phyloP scores from a whole-genome alignment of 2,797 vertebrate genomes.

The Xiphorhynchus erythropygius region DNA sequence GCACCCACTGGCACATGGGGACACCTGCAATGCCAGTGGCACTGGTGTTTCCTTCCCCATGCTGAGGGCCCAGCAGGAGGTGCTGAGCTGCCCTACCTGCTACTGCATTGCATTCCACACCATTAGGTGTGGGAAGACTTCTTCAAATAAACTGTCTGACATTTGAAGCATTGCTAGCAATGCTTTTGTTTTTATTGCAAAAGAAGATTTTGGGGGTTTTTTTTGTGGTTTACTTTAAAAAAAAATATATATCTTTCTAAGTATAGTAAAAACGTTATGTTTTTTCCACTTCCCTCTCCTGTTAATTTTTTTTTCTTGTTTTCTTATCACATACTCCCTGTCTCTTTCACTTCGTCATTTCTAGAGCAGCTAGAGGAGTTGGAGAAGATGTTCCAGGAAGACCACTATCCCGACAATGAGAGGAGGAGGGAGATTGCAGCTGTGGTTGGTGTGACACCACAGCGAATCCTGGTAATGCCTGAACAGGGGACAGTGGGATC shows the following conservation, averaged over 20 bases:
- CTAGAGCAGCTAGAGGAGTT: slow-evolving; percentile 90
- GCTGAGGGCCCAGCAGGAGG: background rate
- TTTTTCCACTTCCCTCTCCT: background rate
- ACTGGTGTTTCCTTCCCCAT: background rate
- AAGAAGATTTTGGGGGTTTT: background rate
- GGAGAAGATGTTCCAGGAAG: slow-evolving; percentile 89
- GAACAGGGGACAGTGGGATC: background rate
- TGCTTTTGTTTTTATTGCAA: background rate
- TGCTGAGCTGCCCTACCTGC: background rate
- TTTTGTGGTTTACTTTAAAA: background rate
- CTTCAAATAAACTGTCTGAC: background rate
- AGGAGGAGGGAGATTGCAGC: slow-evolving; percentile 89
- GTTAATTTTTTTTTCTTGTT: background rate
- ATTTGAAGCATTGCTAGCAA: background rate
- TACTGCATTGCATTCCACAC: background rate
- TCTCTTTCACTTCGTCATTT: background rate
- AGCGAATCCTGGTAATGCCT: slow-evolving; percentile 89
- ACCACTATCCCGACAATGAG: slow-evolving; percentile 93
- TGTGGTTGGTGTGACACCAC: slow-evolving; percentile 90
- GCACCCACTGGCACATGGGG: background rate
- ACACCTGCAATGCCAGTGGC: background rate
- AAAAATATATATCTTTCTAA: background rate
- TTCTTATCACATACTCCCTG: background rate
- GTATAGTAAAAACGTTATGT: background rate
- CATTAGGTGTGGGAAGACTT: background rate